Percentiles rank a stretch among this genome's conserved stretches.
phyloP scores from a whole-genome alignment of 2,113 vertebrate species.

The Crocuta crocuta region DNA sequence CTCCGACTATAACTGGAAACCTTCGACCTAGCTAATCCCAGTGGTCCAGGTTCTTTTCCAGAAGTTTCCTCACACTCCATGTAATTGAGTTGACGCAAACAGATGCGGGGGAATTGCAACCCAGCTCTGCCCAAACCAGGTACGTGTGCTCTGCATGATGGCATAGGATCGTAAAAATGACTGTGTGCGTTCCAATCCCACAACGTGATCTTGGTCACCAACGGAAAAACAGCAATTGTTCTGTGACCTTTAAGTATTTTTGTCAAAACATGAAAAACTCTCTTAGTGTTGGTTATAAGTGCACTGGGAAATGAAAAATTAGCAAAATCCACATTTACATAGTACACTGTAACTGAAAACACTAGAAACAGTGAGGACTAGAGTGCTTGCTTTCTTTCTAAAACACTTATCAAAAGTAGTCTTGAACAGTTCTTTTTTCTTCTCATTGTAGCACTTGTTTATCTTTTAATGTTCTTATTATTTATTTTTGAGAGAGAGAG shows the following conservation, averaged over 20 bases:
- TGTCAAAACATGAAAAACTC: conserved; percentile 46
- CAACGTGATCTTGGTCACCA: conserved; percentile 29
- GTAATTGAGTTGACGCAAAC: not conserved
- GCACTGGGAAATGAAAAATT: conserved; percentile 55
- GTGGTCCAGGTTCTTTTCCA: not conserved
- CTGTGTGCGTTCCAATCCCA: not conserved
- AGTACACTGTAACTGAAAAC: conserved; percentile 35
- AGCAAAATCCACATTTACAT: conserved; percentile 44
- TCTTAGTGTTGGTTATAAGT: conserved; percentile 5
- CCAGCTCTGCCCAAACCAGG: not conserved
- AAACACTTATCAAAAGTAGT: not conserved
- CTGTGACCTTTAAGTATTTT: conserved; percentile 43
- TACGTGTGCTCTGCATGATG: not conserved
- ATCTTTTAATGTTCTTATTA: too few species aligned
- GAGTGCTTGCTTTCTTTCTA: not conserved
- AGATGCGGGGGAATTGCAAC: not conserved
- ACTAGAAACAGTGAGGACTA: conserved; percentile 47
- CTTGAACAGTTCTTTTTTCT: not conserved
- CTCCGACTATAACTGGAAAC: not conserved
- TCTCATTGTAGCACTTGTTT: not conserved
- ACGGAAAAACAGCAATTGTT: not conserved
- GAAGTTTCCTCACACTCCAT: not conserved
- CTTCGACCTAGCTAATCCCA: not conserved
- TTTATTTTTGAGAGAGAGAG: too few species aligned
- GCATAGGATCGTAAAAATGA: not conserved